These are phyloP conservation scores for Pachycephala philippinensis DNA, from an alignment of 2,113 vertebrate species.

Conservation along the genomic window DNA sequence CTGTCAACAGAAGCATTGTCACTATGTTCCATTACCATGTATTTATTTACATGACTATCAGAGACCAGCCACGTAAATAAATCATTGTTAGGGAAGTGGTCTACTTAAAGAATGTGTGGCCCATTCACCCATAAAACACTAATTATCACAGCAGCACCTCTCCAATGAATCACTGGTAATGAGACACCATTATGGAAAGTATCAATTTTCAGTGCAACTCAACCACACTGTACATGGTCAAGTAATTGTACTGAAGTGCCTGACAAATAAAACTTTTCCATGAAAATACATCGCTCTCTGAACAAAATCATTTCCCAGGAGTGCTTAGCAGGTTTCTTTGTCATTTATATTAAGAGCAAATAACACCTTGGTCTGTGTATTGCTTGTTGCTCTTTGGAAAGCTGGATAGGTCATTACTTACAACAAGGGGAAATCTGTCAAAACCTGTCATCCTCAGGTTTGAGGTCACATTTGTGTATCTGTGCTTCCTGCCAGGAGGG, in stretches of 20 bases:
- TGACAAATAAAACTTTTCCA: slow-evolving; percentile 30
- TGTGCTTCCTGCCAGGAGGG: background rate
- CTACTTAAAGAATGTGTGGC: slow-evolving; percentile 14
- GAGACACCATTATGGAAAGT: slow-evolving; percentile 33
- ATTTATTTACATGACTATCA: slow-evolving; percentile 45
- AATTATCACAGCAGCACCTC: slow-evolving; percentile 44
- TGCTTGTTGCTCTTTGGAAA: background rate
- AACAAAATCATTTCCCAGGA: background rate
- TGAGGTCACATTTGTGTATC: background rate
- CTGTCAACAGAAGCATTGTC: background rate
- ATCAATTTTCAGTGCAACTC: slow-evolving; percentile 29
- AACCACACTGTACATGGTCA: background rate
- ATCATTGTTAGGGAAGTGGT: slow-evolving; percentile 28
- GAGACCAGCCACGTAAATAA: slow-evolving; percentile 25
- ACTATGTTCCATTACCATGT: background rate
- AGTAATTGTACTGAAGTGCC: slow-evolving; percentile 4
- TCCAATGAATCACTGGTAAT: slow-evolving; percentile 38
- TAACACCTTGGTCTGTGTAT: background rate
- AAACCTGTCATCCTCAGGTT: background rate
- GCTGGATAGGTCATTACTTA: background rate
- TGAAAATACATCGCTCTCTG: background rate
- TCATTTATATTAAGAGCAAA: background rate
- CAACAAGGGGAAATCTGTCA: background rate
- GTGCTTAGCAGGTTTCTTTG: background rate
- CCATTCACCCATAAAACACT: slow-evolving; percentile 18